Evolutionary conservation across 2,888 invertebrate genomes (phyloP), one percentile per base, ranked within the genome.

Genomic region (Leucophenga maculata): DNA sequence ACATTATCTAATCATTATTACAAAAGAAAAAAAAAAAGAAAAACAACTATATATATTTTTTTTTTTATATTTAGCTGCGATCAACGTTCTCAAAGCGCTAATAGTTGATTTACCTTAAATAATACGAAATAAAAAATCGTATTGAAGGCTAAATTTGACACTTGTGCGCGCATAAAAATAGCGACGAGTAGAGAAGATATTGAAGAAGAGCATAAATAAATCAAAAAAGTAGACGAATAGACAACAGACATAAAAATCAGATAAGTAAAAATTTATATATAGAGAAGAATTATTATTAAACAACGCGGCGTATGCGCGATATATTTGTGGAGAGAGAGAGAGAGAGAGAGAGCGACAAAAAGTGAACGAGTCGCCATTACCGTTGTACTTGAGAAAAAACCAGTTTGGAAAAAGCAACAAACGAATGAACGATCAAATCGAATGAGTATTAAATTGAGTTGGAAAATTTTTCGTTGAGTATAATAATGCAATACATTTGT

Each of bases 311-410:
- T 64, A 64, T 64, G 62, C 18, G 62, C 46, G 46, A 62, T 32
- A 46, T 44, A 13, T 20, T 31, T 14, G n/a, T 39, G 11, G 26
- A 39, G 54, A 69, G 20, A 31, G 71, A 65, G 72, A 54, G 1
- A 6, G 32, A 60, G 20, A 76, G 77, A 79, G 74, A 74, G 77
- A 79, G 78, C 80, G 83, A 82, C 80, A 82, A 82, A 80, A 80
- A 82, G 76, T 82, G 76, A 80, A 68, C 65, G 65, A 64, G 67
- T 22, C 55, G 69, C 39, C 8, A 26, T 26, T 64, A 68, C 50
- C 73, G 62, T 82, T 82, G 80, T 80, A 80, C 80, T 80, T 80
- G 80, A 80, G 81, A 6, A 54, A 83, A 62, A 80, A 80, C 80
- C 82, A 76, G 80, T 80, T 80, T 75, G 22, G 44, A 44, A 67